Evolutionary conservation across 2,888 invertebrate species (phyloP).

Genomic region (Melanotus villosus): DNA sequence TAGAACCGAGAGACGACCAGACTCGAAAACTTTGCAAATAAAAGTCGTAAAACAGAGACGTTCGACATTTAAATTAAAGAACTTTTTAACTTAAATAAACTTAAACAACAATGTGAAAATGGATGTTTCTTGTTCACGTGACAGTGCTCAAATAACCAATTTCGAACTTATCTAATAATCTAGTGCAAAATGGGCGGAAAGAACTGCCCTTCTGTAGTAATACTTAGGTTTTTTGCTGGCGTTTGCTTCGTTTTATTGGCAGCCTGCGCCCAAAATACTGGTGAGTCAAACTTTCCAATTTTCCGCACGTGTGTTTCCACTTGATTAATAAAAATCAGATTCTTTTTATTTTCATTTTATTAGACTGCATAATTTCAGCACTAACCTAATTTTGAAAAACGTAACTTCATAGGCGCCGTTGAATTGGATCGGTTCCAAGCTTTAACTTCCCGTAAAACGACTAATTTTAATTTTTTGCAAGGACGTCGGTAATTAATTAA

Average conservation of each 20-base stretch:
- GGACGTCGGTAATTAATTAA: neutral
- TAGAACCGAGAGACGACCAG: conserved; percentile 38
- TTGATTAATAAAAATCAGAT: too few relatives aligned
- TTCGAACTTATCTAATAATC: conserved; percentile 23
- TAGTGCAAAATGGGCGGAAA: conserved; percentile 32
- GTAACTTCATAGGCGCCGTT: neutral
- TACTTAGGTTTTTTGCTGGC: conserved; percentile 31
- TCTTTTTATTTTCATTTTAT: too few relatives aligned
- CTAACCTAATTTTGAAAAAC: neutral
- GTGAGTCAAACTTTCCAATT: conserved; percentile 37
- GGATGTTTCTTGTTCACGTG: conserved; percentile 6
- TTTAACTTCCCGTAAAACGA: neutral
- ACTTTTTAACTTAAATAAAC: conserved; percentile 8
- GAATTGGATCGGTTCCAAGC: neutral
- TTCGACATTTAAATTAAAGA: conserved; percentile 19
- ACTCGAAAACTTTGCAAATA: conserved; percentile 40
- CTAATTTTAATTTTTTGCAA: neutral
- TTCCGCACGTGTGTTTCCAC: conserved; percentile 21
- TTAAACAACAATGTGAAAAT: conserved; percentile 30
- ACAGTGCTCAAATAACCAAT: conserved; percentile 13
- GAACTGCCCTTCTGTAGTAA: conserved; percentile 21
- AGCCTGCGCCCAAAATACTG: conserved; percentile 35
- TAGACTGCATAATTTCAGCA: neutral
- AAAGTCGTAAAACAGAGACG: conserved; percentile 20
- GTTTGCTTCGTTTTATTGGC: conserved; percentile 37